Percentiles rank a stretch among this genome's conserved stretches.
phyloP scores from a whole-genome alignment of 1,140 invertebrate genomes.

The Cheumatopsyche charites region DNA sequence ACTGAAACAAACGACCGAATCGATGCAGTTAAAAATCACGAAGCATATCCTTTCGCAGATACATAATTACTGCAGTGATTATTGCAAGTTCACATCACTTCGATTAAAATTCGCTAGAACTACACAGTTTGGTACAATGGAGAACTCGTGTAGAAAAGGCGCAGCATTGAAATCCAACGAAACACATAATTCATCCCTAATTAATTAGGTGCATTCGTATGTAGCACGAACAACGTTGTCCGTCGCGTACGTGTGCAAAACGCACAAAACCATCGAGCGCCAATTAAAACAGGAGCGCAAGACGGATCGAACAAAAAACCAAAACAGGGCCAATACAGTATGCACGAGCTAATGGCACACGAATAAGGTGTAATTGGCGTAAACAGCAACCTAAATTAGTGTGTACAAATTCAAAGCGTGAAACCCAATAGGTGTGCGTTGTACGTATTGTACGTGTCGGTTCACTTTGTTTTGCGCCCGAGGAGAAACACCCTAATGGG shows the following conservation, averaged over 20 bases:
- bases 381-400: constrained; percentile 31
- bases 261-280: not conserved
- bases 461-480: constrained; percentile 20
- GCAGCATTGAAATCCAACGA: no score
- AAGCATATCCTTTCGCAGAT: no score
- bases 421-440: constrained; percentile 16
- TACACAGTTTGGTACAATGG: no score
- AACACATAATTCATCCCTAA: not conserved
- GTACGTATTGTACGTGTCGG: not conserved
- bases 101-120: no score
- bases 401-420: constrained; percentile 32
- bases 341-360: constrained; percentile 26
- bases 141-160: no score
- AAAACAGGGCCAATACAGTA: not conserved
- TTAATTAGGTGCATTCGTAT: constrained; percentile 8
- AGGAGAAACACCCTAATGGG: constrained; percentile 34
- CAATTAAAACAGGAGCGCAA: constrained; percentile 12
- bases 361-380: constrained; percentile 31
- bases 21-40: no score
- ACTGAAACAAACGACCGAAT: no score
- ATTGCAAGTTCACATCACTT: no score
- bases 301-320: not conserved
- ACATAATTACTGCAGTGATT: no score
- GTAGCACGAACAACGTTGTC: not conserved
- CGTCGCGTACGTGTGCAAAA: not conserved